Percentiles rank a stretch among this genome's conserved stretches.
phyloP scores from a whole-genome alignment of 2,888 invertebrate genomes.

The Thera britannica region DNA sequence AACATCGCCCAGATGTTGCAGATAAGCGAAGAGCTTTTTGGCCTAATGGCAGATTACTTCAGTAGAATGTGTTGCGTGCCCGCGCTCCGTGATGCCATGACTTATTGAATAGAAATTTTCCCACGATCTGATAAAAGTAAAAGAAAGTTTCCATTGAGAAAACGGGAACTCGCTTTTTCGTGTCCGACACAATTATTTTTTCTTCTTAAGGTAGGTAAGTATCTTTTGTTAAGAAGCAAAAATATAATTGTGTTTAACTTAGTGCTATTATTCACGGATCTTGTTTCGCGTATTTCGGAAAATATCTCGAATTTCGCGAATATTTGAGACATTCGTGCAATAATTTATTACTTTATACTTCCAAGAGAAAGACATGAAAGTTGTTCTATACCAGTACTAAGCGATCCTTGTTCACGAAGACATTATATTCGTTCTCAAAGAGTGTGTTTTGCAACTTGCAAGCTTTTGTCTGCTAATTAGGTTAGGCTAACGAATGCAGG shows the following conservation, averaged over 20 bases:
- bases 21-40: slow-evolving; percentile 80
- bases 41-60: slow-evolving; percentile 81
- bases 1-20: slow-evolving; percentile 82
- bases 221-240: slow-evolving; percentile 28
- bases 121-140: slow-evolving; percentile 54
- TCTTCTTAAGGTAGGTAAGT: slow-evolving; percentile 15
- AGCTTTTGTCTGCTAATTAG: slow-evolving; percentile 75
- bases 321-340: neutral
- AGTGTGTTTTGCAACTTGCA: slow-evolving; percentile 57
- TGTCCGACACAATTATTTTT: slow-evolving; percentile 30
- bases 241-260: slow-evolving; percentile 31
- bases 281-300: neutral
- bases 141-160: slow-evolving; percentile 42
- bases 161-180: slow-evolving; percentile 32
- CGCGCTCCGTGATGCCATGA: slow-evolving; percentile 56
- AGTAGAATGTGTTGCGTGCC: slow-evolving; percentile 66
- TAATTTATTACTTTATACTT: too few species aligned
- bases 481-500: slow-evolving; percentile 76
- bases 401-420: slow-evolving; percentile 4
- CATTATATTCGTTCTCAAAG: slow-evolving; percentile 51
- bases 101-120: slow-evolving; percentile 68
- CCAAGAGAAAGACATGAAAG: neutral
- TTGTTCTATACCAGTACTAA: neutral
- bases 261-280: slow-evolving; percentile 7
- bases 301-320: neutral